Evolutionary conservation across 2,888 invertebrate species (phyloP), one percentile per base, ranked within the genome.

Genomic region (Poecilus cupreus): DNA sequence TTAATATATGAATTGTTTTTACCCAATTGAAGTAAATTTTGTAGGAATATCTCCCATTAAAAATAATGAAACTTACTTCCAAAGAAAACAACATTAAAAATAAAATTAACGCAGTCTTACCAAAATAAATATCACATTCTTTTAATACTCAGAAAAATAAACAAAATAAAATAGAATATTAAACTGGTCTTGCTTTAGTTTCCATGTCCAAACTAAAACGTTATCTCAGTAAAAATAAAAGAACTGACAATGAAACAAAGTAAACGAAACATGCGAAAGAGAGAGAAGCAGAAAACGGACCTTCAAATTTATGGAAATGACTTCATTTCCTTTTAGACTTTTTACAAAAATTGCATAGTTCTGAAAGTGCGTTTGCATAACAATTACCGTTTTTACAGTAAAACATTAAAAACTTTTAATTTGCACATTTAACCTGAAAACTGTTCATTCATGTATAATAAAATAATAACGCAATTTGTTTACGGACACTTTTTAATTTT

Each of bases 261-360:
- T 13, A 6, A 2, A 26, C n/a, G 5, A 60, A 60, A 60, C 32
- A 8, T 32, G 32, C 32, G 32, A 32, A 2, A 43, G n/a, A 43
- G n/a, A 11, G 43, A 26, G 57, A 24, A 60, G 10, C 26, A 60
- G 54, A 54, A 54, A 54, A 8, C 22, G 13, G 24, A 26, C 60
- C 60, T 60, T 60, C 60, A 60, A 60, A 60, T 22, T 60, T 24
- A 60, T 60, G 26, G 60, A 20, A 54, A 54, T 54, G 54, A 22
- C 24, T 60, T 26, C 26, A 60, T 60, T 26, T 26, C 26, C 57
- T 24, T 60, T 54, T 54, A 10, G 8, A 54, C 54, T 54, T 24
- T 60, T 60, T 60, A 13, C 13, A n/a, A 43, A 60, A 60, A 60
- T 60, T 60, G 60, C 60, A 60, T 13, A 13, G 60, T 60, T 60